A percentile compares a stretch with the other conserved stretches of the same genome.
phyloP scores from a whole-genome alignment of 2,113 vertebrate genomes.

The Aphyosemion australe region DNA sequence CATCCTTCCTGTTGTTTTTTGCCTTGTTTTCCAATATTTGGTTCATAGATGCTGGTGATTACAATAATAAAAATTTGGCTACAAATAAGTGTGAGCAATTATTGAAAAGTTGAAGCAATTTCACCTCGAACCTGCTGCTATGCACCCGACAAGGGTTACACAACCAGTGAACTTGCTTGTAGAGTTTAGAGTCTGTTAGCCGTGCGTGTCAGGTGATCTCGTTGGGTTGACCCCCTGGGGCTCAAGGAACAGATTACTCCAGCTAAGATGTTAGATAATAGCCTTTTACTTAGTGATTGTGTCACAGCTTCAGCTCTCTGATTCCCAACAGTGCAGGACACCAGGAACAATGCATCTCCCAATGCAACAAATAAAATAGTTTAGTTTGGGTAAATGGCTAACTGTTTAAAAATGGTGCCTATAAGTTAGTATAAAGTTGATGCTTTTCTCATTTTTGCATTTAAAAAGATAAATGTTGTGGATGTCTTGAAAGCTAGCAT shows the following conservation, averaged over 20 bases:
- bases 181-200: background rate
- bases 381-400: background rate
- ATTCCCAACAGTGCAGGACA: background rate
- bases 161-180: background rate
- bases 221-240: constrained; percentile 4
- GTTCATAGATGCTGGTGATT: constrained; percentile 58
- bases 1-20: constrained; percentile 19
- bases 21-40: constrained; percentile 56
- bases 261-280: constrained; percentile 40
- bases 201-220: background rate
- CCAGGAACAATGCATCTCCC: background rate
- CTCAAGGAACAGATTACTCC: constrained; percentile 51
- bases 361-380: background rate
- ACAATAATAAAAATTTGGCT: constrained; percentile 65
- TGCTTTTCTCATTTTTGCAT: no score
- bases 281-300: background rate
- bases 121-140: no score
- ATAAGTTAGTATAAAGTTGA: no score
- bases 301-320: constrained; percentile 9
- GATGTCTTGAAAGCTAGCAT: no score
- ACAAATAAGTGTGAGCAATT: constrained; percentile 7
- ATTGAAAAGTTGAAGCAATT: background rate
- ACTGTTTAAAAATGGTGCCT: no score
- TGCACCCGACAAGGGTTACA: no score
- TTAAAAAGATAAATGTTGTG: no score